Evolutionary conservation across 2,888 invertebrate species (phyloP).

Genomic region (Epinotia demarniana): DNA sequence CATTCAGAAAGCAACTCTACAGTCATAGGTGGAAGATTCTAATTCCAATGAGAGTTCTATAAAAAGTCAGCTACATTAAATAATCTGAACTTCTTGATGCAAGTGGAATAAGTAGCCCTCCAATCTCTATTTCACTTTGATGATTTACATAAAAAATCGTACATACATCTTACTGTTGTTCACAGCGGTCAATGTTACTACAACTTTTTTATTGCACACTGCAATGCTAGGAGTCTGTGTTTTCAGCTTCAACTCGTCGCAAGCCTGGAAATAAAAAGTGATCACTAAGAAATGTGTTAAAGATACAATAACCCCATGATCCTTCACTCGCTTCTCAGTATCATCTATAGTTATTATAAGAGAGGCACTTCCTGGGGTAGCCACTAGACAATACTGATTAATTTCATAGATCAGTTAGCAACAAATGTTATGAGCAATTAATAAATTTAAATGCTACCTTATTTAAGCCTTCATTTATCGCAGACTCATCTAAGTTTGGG

Average conservation of each 20-base stretch:
- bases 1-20: too few species aligned
- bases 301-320: not conserved
- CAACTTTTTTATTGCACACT: constrained; percentile 68
- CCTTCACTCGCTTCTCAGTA: not conserved
- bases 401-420: not conserved
- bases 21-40: too few species aligned
- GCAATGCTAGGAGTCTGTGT: constrained; percentile 61
- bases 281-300: not conserved
- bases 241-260: constrained; percentile 57
- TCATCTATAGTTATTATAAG: not conserved
- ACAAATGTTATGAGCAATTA: not conserved
- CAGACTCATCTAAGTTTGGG: constrained; percentile 57
- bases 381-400: too few species aligned
- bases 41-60: too few species aligned
- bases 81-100: too few species aligned
- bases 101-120: too few species aligned
- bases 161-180: constrained; percentile 68
- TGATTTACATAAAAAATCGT: not conserved
- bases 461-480: constrained; percentile 54
- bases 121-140: too few species aligned
- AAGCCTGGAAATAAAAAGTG: constrained; percentile 56
- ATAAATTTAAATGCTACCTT: constrained; percentile 53
- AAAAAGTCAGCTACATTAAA: too few species aligned
- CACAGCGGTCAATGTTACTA: constrained; percentile 58
- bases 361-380: too few species aligned